A percentile compares a stretch with the other conserved stretches of the same genome.
Conservation (phyloP, 92 coral and sea anemone species). For the Palythoa heliodiscus region DNA sequence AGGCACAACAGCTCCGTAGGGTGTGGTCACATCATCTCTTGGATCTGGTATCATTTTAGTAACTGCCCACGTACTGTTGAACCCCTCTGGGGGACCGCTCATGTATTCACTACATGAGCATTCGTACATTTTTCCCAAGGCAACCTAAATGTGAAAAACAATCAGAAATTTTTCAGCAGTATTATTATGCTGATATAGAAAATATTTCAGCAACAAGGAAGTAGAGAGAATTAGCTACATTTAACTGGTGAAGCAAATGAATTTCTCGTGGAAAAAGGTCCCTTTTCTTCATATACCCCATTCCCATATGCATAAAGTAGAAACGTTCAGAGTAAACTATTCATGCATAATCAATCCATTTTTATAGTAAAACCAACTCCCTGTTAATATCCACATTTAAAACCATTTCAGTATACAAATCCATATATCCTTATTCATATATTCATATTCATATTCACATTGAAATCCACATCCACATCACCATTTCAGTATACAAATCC, state of each 20-base stretch:
- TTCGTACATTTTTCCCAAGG: constrained; percentile 62
- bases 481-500: no score
- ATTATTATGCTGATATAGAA: not conserved
- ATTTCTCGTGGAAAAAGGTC: no score
- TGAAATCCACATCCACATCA: not conserved
- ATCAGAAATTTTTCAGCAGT: not conserved
- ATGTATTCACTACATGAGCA: constrained; percentile 24
- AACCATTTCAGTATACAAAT: no score
- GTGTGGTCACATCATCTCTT: constrained; percentile 75
- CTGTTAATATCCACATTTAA: not conserved
- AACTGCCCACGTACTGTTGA: constrained; percentile 71
- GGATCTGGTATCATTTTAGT: constrained; percentile 71
- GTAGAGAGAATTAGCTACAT: not conserved
- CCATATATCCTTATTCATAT: no score
- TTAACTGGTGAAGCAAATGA: no score
- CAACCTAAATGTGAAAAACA: constrained; percentile 56
- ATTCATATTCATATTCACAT: no score
- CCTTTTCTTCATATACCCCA: no score
- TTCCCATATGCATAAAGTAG: no score
- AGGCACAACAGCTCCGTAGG: constrained; percentile 86
- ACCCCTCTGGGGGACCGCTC: constrained; percentile 66
- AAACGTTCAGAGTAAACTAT: no score
- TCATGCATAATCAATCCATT: no score
- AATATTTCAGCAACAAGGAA: not conserved
- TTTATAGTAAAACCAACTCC: no score